Evolutionary conservation across 1,140 invertebrate genomes (phyloP).

Genomic region (Drosophila erecta): DNA sequence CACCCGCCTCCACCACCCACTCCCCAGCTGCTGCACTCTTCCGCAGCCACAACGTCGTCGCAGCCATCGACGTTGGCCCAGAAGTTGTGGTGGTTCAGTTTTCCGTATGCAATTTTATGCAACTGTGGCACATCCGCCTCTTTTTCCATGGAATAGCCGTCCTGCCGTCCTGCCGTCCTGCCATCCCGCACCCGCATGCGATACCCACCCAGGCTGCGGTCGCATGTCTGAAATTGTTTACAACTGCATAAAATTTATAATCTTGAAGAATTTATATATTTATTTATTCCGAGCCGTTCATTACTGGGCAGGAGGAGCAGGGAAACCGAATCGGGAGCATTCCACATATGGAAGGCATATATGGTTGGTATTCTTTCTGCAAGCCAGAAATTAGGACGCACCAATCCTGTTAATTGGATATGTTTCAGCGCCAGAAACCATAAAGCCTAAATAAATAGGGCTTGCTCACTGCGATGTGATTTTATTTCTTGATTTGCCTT

Average conservation of each 20-base stretch:
- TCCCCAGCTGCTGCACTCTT: slow-evolving; percentile 33
- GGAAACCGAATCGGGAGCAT: slow-evolving; percentile 45
- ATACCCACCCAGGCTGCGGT: slow-evolving; percentile 14
- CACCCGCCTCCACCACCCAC: slow-evolving; percentile 2
- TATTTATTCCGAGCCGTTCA: slow-evolving; percentile 71
- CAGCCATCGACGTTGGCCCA: slow-evolving; percentile 61
- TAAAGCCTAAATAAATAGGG: slow-evolving; percentile 30
- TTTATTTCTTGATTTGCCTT: slow-evolving; percentile 22
- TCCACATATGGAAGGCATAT: background rate
- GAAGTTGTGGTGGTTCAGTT: slow-evolving; percentile 66
- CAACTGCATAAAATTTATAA: slow-evolving; percentile 83
- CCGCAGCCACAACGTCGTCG: slow-evolving; percentile 35
- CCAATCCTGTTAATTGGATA: slow-evolving; percentile 24
- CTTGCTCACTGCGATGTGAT: slow-evolving; percentile 4
- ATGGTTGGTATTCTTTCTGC: background rate
- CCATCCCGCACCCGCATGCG: slow-evolving; percentile 2
- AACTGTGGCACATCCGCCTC: slow-evolving; percentile 72
- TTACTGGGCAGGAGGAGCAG: slow-evolving; percentile 42
- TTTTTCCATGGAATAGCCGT: slow-evolving; percentile 15
- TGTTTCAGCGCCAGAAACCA: background rate
- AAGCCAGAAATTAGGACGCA: background rate
- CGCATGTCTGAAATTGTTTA: slow-evolving; percentile 71
- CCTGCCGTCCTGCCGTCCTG: slow-evolving; percentile 4
- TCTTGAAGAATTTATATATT: slow-evolving; percentile 78
- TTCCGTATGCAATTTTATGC: slow-evolving; percentile 82